These are phyloP conservation scores for Himalopsyche anomala DNA, from an alignment of 2,888 invertebrate genomes.

Conservation along the genomic window DNA sequence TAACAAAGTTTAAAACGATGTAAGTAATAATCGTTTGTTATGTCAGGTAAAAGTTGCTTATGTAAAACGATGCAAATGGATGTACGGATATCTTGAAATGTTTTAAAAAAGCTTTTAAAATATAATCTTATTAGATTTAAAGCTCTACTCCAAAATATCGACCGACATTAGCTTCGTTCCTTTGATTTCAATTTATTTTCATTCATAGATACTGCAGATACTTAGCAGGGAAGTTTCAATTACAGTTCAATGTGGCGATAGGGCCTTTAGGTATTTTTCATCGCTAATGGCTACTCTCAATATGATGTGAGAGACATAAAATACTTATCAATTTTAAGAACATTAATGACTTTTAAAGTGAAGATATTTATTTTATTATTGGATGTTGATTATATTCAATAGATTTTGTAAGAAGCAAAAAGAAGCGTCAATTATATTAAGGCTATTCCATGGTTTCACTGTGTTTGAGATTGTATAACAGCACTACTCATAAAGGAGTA, in stretches of 20 bases:
- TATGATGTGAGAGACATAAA: neutral
- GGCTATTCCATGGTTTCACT: no score
- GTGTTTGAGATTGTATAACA: no score
- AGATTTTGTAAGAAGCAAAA: no score
- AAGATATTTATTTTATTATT: no score
- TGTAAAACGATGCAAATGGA: no score
- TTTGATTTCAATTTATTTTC: neutral
- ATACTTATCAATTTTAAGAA: neutral
- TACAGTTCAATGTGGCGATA: neutral
- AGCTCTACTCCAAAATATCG: neutral
- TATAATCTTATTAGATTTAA: conserved; percentile 4
- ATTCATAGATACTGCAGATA: neutral
- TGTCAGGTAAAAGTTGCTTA: no score
- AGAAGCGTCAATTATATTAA: no score
- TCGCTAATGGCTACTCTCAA: conserved; percentile 1
- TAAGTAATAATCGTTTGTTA: no score
- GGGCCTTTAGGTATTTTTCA: neutral
- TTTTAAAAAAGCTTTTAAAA: neutral
- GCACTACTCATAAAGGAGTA: no score
- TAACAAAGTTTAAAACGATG: no score
- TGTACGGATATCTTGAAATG: no score
- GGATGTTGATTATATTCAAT: no score
- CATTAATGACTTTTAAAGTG: neutral
- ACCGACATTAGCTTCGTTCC: neutral
- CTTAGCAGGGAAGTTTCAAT: conserved; percentile 23